These are phyloP conservation scores for Python bivittatus DNA, from an alignment of 2,113 vertebrate species.

Conservation along the genomic window DNA sequence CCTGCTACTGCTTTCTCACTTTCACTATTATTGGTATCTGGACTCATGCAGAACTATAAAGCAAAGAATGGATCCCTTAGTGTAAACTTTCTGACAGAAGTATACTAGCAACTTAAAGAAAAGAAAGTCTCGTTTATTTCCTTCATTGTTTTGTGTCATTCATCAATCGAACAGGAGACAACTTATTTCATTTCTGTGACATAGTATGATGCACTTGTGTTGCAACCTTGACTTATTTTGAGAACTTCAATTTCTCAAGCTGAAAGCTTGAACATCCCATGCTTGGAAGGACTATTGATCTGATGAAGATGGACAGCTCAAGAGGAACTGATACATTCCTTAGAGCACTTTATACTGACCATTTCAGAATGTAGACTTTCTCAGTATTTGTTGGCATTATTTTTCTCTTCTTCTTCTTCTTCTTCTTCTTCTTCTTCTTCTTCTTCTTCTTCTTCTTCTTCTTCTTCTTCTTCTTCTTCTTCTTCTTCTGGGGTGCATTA, in stretches of 20 bases:
- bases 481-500: slow-evolving; percentile 36
- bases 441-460: too few species aligned
- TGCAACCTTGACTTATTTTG: slow-evolving; percentile 87
- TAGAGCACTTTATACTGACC: slow-evolving; percentile 68
- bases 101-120: slow-evolving; percentile 79
- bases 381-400: slow-evolving; percentile 64
- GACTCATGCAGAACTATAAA: slow-evolving; percentile 42
- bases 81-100: slow-evolving; percentile 85
- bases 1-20: background rate
- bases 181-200: slow-evolving; percentile 96
- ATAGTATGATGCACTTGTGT: slow-evolving; percentile 90
- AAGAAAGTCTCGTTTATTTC: slow-evolving; percentile 73
- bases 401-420: background rate
- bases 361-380: slow-evolving; percentile 71
- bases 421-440: too few species aligned
- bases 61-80: slow-evolving; percentile 67
- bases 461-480: too few species aligned
- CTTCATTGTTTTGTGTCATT: slow-evolving; percentile 82
- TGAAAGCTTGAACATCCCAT: slow-evolving; percentile 83
- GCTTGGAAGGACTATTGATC: slow-evolving; percentile 96
- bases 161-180: slow-evolving; percentile 94
- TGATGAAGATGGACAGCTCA: slow-evolving; percentile 80
- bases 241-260: slow-evolving; percentile 87
- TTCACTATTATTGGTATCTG: slow-evolving; percentile 13
- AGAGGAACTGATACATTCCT: slow-evolving; percentile 81